These are phyloP conservation scores for Drosophila rubida DNA, from an alignment of 2,888 invertebrate species.

Conservation along the genomic window DNA sequence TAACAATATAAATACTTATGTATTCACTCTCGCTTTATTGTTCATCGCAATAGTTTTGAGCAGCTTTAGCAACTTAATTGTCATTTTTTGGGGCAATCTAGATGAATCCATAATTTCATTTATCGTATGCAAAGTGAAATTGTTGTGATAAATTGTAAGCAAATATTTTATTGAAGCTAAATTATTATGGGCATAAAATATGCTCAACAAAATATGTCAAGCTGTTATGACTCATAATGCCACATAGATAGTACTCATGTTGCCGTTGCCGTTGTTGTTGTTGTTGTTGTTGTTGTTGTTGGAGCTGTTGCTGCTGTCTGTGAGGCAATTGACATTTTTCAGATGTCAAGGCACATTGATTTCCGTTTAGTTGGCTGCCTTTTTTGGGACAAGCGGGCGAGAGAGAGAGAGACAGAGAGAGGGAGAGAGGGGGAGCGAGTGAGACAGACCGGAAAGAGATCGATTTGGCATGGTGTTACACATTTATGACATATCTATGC, in stretches of 20 bases:
- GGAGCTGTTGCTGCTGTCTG: conserved; percentile 29
- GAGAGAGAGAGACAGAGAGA: not conserved
- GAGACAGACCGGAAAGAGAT: conserved; percentile 43
- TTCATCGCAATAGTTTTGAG: not conserved
- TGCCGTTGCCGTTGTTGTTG: conserved; percentile 1
- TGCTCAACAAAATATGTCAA: conserved; percentile 35
- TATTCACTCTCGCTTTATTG: too few relatives aligned
- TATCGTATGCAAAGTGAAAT: conserved; percentile 1
- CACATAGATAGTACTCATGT: conserved; percentile 11
- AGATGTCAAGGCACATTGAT: conserved; percentile 60
- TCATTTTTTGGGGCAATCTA: not conserved
- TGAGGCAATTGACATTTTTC: conserved; percentile 63
- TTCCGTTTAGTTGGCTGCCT: conserved; percentile 53
- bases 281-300: conserved; percentile 13
- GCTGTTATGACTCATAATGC: conserved; percentile 39
- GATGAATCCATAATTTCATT: conserved; percentile 5
- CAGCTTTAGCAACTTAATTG: not conserved
- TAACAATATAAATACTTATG: too few relatives aligned
- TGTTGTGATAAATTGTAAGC: conserved; percentile 29
- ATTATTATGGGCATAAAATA: conserved; percentile 37
- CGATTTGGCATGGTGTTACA: conserved; percentile 44
- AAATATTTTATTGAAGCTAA: conserved; percentile 29
- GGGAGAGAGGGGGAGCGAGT: too few relatives aligned
- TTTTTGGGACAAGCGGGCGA: not conserved
- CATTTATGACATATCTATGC: conserved; percentile 58